A percentile compares a stretch with the other conserved stretches of the same genome.
Evolutionary conservation across 2,888 invertebrate species (phyloP).

Genomic region (Coelogynopora nodosa): DNA sequence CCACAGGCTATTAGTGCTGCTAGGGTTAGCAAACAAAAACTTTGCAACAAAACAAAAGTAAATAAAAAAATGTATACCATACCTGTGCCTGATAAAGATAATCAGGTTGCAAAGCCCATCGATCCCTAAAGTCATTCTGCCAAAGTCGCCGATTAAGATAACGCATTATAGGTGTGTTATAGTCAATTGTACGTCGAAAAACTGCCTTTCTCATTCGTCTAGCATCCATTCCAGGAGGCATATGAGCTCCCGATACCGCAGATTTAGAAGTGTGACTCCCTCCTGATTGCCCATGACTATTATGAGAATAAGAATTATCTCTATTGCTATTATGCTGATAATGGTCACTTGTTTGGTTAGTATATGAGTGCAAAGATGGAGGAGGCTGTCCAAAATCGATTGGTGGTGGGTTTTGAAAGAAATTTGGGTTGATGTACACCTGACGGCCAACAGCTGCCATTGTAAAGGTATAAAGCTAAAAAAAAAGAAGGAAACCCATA

Average conservation of each 20-base stretch:
- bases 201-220: slow-evolving; percentile 73
- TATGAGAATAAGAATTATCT: background rate
- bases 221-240: slow-evolving; percentile 38
- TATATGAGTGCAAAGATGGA: background rate
- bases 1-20: too few relatives aligned
- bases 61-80: slow-evolving; percentile 23
- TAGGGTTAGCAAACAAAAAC: too few relatives aligned
- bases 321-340: background rate
- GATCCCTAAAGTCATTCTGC: slow-evolving; percentile 86
- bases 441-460: slow-evolving; percentile 3
- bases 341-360: background rate
- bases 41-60: too few relatives aligned
- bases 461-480: background rate
- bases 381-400: background rate
- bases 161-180: slow-evolving; percentile 87
- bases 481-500: too few relatives aligned
- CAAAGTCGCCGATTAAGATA: slow-evolving; percentile 84
- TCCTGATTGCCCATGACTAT: background rate
- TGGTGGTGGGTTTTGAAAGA: slow-evolving; percentile 5
- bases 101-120: slow-evolving; percentile 85
- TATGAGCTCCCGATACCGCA: background rate
- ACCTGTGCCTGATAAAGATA: slow-evolving; percentile 75
- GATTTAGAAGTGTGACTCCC: background rate
- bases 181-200: slow-evolving; percentile 94
- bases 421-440: background rate